Percentiles rank a stretch among this genome's conserved stretches.
Conservation (phyloP, 2,113 vertebrate genomes). For the Tyto alba region DNA sequence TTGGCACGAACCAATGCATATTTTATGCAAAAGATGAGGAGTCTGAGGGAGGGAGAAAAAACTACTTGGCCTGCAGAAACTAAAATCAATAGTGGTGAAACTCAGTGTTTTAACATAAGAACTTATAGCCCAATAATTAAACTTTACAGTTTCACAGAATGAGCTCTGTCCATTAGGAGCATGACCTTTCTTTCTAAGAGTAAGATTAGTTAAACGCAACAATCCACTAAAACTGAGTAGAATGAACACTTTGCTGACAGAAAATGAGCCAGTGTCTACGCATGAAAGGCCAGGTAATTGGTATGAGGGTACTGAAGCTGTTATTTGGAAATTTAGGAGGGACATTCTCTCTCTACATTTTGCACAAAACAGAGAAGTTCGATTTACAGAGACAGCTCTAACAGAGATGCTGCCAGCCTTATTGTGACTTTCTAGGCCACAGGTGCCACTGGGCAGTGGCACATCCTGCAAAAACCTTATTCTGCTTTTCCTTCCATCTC, state of each 20-base stretch:
- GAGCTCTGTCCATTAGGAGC: not conserved
- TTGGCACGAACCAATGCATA: not conserved
- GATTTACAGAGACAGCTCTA: not conserved
- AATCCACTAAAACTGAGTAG: not conserved
- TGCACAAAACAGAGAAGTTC: not conserved
- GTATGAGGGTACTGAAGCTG: not conserved
- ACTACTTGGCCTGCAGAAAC: not conserved
- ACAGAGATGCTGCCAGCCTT: not conserved
- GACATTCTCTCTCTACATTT: not conserved
- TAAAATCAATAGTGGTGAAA: not conserved
- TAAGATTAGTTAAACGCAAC: not conserved
- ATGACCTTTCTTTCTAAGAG: not conserved
- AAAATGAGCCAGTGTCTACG: not conserved
- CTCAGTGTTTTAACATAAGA: not conserved
- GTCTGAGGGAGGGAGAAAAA: not conserved
- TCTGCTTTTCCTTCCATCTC: not conserved
- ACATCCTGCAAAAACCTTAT: not conserved
- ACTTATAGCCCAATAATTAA: not conserved
- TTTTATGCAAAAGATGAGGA: not conserved
- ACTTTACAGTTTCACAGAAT: not conserved
- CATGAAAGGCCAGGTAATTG: not conserved
- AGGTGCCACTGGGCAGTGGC: not conserved
- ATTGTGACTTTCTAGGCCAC: not conserved
- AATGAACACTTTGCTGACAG: not conserved
- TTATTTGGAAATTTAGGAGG: not conserved